These are phyloP conservation scores for Strigamia crassipes DNA, from an alignment of 2,888 invertebrate species.

Conservation along the genomic window DNA sequence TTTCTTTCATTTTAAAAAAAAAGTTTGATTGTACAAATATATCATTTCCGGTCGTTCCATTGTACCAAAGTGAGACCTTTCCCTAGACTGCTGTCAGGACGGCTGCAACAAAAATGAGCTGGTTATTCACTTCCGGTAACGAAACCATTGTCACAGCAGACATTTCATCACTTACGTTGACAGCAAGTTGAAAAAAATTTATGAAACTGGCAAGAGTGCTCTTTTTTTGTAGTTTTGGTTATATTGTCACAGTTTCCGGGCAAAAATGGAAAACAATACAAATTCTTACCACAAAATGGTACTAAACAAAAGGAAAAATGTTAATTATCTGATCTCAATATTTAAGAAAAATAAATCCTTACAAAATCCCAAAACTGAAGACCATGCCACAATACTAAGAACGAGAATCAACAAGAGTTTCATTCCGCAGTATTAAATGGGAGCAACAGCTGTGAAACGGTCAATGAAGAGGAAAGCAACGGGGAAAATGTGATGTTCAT, in stretches of 20 bases:
- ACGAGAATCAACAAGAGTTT: too few relatives aligned
- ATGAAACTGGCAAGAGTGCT: background rate
- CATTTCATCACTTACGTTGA: background rate
- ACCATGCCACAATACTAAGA: background rate
- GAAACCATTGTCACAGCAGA: background rate
- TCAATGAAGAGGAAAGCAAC: too few relatives aligned
- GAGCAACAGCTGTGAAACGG: too few relatives aligned
- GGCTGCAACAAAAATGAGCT: background rate
- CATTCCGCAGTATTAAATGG: too few relatives aligned
- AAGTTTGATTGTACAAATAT: too few relatives aligned
- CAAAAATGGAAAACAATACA: background rate
- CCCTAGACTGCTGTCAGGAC: background rate
- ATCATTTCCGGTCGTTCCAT: too few relatives aligned
- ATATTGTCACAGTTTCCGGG: background rate
- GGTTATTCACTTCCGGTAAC: background rate
- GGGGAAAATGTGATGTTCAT: too few relatives aligned
- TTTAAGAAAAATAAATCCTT: background rate
- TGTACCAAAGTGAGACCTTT: too few relatives aligned
- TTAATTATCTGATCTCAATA: background rate
- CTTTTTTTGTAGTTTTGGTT: background rate
- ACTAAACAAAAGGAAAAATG: background rate
- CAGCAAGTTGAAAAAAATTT: background rate
- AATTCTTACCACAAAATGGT: background rate
- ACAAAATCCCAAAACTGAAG: background rate
- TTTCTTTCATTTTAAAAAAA: too few relatives aligned